A percentile compares a stretch with the other conserved stretches of the same genome.
phyloP scores from a whole-genome alignment of 1,140 invertebrate species.

The Epicauta chinensis region DNA sequence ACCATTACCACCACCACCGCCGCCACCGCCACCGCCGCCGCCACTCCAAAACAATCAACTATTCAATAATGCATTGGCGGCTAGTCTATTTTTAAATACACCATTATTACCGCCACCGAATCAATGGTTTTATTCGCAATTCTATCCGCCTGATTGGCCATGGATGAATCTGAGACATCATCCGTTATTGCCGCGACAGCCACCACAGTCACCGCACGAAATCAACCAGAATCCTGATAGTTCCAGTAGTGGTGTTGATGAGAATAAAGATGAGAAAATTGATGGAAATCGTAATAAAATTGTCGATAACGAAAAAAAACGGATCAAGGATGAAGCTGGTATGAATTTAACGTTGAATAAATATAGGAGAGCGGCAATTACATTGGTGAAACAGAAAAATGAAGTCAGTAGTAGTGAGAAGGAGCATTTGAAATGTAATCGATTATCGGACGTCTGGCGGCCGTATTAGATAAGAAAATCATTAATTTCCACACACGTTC shows the following conservation, averaged over 20 bases:
- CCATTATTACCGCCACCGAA: slow-evolving; percentile 63
- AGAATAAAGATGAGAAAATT: slow-evolving; percentile 28
- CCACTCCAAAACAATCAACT: slow-evolving; percentile 42
- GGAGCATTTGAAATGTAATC: slow-evolving; percentile 35
- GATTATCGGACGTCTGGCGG: slow-evolving; percentile 53
- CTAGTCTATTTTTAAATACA: slow-evolving; percentile 62
- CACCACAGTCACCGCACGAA: slow-evolving; percentile 42
- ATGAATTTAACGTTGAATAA: slow-evolving; percentile 35
- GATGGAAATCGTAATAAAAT: slow-evolving; percentile 14
- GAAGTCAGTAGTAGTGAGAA: slow-evolving; percentile 43
- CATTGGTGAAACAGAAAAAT: slow-evolving; percentile 37
- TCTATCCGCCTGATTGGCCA: slow-evolving; percentile 57
- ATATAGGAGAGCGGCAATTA: slow-evolving; percentile 35
- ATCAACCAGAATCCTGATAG: slow-evolving; percentile 39
- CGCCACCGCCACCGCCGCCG: slow-evolving; percentile 41
- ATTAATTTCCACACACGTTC: not conserved
- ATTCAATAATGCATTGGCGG: slow-evolving; percentile 61
- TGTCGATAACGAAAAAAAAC: slow-evolving; percentile 12
- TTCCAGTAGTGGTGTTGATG: slow-evolving; percentile 34
- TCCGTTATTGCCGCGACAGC: slow-evolving; percentile 41
- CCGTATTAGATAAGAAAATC: slow-evolving; percentile 44
- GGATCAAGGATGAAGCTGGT: slow-evolving; percentile 24
- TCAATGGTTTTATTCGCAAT: slow-evolving; percentile 66
- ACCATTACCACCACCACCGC: slow-evolving; percentile 44
- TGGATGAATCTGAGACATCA: slow-evolving; percentile 52